Base-by-base conservation (phyloP, 1,140 invertebrate species). In the Formica selysi region DNA sequence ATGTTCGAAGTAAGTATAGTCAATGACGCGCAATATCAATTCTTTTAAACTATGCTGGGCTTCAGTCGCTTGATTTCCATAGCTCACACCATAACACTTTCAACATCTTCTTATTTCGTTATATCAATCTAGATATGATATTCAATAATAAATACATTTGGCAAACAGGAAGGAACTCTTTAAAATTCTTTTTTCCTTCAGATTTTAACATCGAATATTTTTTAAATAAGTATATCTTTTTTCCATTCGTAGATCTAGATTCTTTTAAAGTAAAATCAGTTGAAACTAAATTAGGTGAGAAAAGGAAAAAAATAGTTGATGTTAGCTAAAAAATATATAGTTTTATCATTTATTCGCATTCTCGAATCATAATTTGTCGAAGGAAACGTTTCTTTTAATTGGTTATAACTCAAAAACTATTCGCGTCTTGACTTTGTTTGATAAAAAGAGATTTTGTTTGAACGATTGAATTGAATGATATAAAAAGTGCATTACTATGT, bases 1-100 rank as follows among this genome's bases (percentile, higher is more conserved):
- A 59, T 96, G 96, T 87, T 95, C 95, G 29, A 95, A 95, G 94
- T 96, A 93, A 95, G 94, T 93, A 59, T 22, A 71, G 11, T 74
- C n/a, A 0, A 51, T 1, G 0, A 64, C 7, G 11, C 0, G 48
- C 5, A 13, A 51, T 29, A n/a, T 51, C 11, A 16, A 59, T 65
- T 80, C 10, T 59, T 76, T 59, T 5, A 70, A 78, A 32, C 62
- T 81, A 54, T 61, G 87, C 65, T 78, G 76, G 84, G 88, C 87
- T 89, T 89, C n/a, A 83, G 44, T 59, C 76, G 88, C 88, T 89
- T 89, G 36, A 89, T 83, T 44, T 78, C n/a, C 84, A 67, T 73
- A 16, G 68, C 80, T 80, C 88, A 80, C 29, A 73, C 29, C 38
- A 76, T 86, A 86, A 70, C 76, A 71, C 74, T 70, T 29, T 71